Evolutionary conservation across 2,888 invertebrate genomes (phyloP), one percentile per base, ranked within the genome.

Genomic region (Cordylochernes scorpioides): DNA sequence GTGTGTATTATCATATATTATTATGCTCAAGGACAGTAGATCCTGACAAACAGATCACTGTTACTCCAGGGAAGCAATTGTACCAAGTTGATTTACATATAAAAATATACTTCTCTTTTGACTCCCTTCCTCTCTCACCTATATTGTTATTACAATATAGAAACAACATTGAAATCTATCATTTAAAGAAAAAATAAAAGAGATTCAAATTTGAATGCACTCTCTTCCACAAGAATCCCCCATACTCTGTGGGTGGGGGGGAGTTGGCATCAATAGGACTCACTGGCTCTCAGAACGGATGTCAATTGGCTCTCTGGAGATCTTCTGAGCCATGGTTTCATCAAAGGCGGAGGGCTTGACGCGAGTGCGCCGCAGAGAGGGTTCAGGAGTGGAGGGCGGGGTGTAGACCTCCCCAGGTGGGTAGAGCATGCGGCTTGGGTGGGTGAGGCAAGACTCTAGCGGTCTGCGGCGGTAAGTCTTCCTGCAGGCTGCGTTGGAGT

Each of bases 401-500:
- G 36, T 41, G 29, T 41, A 42, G 15, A 24, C 33, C 25, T 42
- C 41, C 3, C 74, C 75, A 2, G 78, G 78, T 31, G 82, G 82
- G 55, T 84, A 84, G 3, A 84, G 75, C 82, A 84, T 84, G 52
- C 67, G 69, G 28, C 78, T 78, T n/a, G 80, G 78, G 53, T 84
- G 77, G 15, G 71, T 72, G 57, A 72, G 77, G 28, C 80, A 80
- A 29, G 72, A 72, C 47, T 67, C 67, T 17, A 84, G 60, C 27
- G 75, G 71, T 14, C 75, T 67, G 28, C 78, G 65, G 3, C 84
- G 64, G 60, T 70, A 82, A 68, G 77, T 77, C 28, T 65, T 70
- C 47, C 71, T 68, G 51, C 82, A 84, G 2, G 74, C 71, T 1
- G 82, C 75, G 52, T 80, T 80, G 47, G 68, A 66, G 47, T 72